phyloP scores from a whole-genome alignment of 1,140 invertebrate genomes.

The Pectinophora gossypiella region DNA sequence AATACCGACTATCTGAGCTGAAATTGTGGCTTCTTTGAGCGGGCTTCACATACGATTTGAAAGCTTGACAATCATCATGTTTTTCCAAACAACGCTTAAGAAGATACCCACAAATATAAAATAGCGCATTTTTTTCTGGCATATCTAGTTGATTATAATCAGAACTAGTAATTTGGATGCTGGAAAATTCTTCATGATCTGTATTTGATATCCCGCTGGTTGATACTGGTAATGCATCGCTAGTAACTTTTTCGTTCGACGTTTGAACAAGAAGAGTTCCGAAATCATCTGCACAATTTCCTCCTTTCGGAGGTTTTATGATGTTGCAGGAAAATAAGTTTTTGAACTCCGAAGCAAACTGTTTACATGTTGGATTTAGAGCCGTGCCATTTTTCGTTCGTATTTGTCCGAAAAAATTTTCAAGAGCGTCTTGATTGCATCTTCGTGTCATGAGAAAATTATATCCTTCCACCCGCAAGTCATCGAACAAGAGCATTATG shows the following conservation, averaged over 20 bases:
- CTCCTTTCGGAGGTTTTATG: not conserved
- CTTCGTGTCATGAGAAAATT: not conserved
- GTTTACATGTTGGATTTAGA: not conserved
- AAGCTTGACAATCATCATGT: not conserved
- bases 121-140: not conserved
- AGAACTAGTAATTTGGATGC: not conserved
- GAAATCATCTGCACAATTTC: not conserved
- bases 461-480: slow-evolving; percentile 1
- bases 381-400: not conserved
- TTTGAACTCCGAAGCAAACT: not conserved
- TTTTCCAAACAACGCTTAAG: not conserved
- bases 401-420: not conserved
- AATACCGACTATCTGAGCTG: not conserved
- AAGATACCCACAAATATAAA: not conserved
- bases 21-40: not conserved
- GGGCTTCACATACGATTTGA: not conserved
- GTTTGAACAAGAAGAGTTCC: not conserved
- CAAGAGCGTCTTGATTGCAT: not conserved
- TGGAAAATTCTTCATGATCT: not conserved
- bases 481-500: slow-evolving; percentile 5
- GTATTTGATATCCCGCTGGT: not conserved
- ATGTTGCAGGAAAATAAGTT: slow-evolving; percentile 2
- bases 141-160: not conserved
- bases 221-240: not conserved
- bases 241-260: not conserved